These are phyloP conservation scores for Apocheima hispidaria DNA, from an alignment of 2,888 invertebrate species.

Conservation along the genomic window DNA sequence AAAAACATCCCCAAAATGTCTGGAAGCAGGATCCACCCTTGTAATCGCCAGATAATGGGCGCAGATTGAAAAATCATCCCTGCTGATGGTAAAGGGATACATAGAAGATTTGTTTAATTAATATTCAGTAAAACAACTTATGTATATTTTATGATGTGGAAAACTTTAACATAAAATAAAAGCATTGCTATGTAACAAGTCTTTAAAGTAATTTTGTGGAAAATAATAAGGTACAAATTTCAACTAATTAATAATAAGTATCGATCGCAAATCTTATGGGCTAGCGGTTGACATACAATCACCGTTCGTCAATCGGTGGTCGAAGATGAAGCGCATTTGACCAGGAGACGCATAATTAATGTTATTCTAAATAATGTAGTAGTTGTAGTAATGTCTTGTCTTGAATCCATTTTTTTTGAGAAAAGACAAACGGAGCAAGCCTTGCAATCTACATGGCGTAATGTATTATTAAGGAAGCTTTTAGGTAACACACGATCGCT, in stretches of 20 bases:
- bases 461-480: too few species aligned
- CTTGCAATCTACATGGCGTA: too few species aligned
- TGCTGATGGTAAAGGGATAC: slow-evolving; percentile 67
- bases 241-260: background rate
- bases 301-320: too few species aligned
- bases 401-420: too few species aligned
- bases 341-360: too few species aligned
- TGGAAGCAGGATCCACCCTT: slow-evolving; percentile 73
- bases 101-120: slow-evolving; percentile 40
- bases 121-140: background rate
- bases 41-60: slow-evolving; percentile 83
- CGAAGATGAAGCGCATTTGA: too few species aligned
- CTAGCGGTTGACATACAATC: too few species aligned
- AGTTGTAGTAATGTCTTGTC: too few species aligned
- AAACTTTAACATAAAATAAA: background rate
- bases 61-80: slow-evolving; percentile 83
- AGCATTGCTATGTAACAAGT: background rate
- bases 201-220: background rate
- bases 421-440: too few species aligned
- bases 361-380: too few species aligned
- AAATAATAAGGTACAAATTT: background rate
- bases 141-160: background rate
- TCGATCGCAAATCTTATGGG: too few species aligned
- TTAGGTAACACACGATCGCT: too few species aligned
- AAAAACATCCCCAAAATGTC: slow-evolving; percentile 78